Evolutionary conservation across 1,140 invertebrate genomes (phyloP).

Genomic region (Mya arenaria): DNA sequence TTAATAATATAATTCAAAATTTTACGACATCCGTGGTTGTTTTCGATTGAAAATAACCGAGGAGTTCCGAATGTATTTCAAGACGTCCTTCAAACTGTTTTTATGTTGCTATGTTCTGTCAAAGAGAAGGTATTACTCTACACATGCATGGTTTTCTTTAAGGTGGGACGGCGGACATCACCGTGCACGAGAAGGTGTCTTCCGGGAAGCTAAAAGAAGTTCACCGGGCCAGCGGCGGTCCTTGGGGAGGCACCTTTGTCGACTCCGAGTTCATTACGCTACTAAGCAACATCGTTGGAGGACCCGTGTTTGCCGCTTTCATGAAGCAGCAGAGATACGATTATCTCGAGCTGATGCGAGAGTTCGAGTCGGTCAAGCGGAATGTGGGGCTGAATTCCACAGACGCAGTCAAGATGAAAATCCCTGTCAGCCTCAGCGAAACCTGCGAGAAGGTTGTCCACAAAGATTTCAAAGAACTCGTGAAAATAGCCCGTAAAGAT

Average conservation of each 20-base stretch:
- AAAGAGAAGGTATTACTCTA: too few relatives aligned
- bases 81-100: too few relatives aligned
- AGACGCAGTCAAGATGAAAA: conserved; percentile 1
- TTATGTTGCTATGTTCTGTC: too few relatives aligned
- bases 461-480: conserved; percentile 24
- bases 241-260: conserved; percentile 46
- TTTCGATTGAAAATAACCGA: too few relatives aligned
- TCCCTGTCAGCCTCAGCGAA: conserved; percentile 36
- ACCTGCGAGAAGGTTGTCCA: conserved; percentile 2
- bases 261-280: conserved; percentile 30
- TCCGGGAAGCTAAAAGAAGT: conserved; percentile 39
- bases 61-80: too few relatives aligned
- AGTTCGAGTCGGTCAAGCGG: conserved; percentile 41
- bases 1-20: too few relatives aligned
- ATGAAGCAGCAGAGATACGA: conserved; percentile 14
- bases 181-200: conserved; percentile 38
- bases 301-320: not conserved
- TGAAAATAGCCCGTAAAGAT: conserved; percentile 8
- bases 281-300: conserved; percentile 29
- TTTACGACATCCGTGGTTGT: too few relatives aligned
- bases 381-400: conserved; percentile 3
- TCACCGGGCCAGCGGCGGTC: conserved; percentile 30
- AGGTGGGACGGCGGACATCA: conserved; percentile 52
- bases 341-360: conserved; percentile 37
- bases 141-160: too few relatives aligned